Base-by-base conservation (phyloP, 1,140 invertebrate genomes). In the Acyrthosiphon pisum region DNA sequence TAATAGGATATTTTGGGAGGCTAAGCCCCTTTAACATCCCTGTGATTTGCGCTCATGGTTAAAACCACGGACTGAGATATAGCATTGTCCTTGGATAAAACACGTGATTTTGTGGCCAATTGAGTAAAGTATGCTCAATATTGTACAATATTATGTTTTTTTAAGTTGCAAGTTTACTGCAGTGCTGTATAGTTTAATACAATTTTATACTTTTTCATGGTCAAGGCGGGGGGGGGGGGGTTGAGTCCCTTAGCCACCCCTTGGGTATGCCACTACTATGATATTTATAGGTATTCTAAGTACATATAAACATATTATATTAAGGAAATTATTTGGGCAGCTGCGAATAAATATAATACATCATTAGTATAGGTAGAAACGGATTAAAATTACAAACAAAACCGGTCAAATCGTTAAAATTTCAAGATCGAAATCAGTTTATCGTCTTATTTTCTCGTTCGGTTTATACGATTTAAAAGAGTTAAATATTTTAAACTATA, bases 391-490 rank as follows among this genome's bases (percentile, higher is more conserved):
- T 86, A 30, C 44, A 26, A 86, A 46, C 23, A 86, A 46, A 53
- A 44, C 26, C 26, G n/a, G 84, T 86, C 26, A 46, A 46, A 86
- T 86, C 84, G 14, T 86, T 86, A 86, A 86, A 86, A 86, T 86
- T 86, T 86, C 84, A 86, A 26, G 44, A 86, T 86, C 30, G 11
- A 48, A 86, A 86, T 86, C 44, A 86, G 22, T 84, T 26, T 4
- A 41, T 26, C 83, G 37, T 41, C 20, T 84, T 84, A 84, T 41
- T 84, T 84, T 41, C 83, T 84, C 22, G 83, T 84, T 84, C 41
- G 83, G 83, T 84, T 84, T 84, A 23, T 44, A 84, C 35, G 37
- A 26, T 84, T 84, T 41, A 84, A 41, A 37, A 84, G 83, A 84
- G 41, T 84, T 41, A 44, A 44, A 84, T 23, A 37, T 23, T 37